phyloP scores from a whole-genome alignment of 37 sponge, comb jelly and placozoan species.

The Lycopodina hypogea region DNA sequence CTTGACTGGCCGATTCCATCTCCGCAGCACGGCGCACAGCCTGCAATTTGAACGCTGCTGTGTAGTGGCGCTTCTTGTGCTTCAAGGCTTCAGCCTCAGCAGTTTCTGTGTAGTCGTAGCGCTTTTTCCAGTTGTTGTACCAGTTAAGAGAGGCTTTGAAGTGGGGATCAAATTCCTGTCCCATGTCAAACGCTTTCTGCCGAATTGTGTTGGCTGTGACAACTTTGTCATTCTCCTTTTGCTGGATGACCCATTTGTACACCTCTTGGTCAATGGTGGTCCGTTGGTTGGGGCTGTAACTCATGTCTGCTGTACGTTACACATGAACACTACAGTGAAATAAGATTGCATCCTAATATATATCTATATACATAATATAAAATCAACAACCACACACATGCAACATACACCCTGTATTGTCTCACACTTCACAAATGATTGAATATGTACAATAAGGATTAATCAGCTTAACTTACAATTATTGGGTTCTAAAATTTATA shows the following conservation, averaged over 20 bases:
- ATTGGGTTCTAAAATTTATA: too few relatives aligned
- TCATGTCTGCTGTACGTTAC: slow-evolving; percentile 11
- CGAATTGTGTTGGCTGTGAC: slow-evolving; percentile 66
- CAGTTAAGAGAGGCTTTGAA: slow-evolving; percentile 87
- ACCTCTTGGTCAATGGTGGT: slow-evolving; percentile 76
- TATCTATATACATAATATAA: too few relatives aligned
- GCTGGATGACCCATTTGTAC: slow-evolving; percentile 67
- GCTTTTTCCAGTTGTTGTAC: slow-evolving; percentile 87
- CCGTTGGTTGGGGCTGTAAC: slow-evolving; percentile 45
- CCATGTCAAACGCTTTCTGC: slow-evolving; percentile 80
- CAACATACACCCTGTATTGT: too few relatives aligned
- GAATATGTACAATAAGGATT: too few relatives aligned
- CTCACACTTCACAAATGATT: too few relatives aligned
- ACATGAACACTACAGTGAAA: background rate
- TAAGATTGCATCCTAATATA: background rate
- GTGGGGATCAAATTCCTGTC: slow-evolving; percentile 60
- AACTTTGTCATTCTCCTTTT: slow-evolving; percentile 53
- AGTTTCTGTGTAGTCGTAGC: slow-evolving; percentile 58
- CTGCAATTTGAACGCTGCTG: slow-evolving; percentile 78
- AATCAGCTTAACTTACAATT: too few relatives aligned
- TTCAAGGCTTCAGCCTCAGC: slow-evolving; percentile 63
- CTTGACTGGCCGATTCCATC: slow-evolving; percentile 77
- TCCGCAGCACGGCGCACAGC: slow-evolving; percentile 68
- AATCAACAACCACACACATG: too few relatives aligned
- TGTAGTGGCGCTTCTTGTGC: slow-evolving; percentile 68